Base-by-base conservation (phyloP, 2,888 invertebrate genomes). In the Litoditis marina region DNA sequence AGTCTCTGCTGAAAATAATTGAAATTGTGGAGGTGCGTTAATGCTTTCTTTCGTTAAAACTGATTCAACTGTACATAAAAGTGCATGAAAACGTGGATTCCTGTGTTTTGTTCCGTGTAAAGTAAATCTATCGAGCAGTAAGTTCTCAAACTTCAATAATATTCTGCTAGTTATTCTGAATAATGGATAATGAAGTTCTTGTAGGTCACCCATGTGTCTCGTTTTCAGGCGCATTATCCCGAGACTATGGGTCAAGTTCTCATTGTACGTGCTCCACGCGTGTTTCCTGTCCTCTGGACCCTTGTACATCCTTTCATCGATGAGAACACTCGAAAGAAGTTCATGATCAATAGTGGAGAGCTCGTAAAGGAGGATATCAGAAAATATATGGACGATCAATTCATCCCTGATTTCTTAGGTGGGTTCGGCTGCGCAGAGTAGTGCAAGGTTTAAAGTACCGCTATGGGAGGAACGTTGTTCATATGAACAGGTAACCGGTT, bases 201-300 rank as follows among this genome's bases (percentile, higher is more conserved):
- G 11, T 36, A 36, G 39, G n/a, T n/a, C n/a, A n/a, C n/a, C n/a
- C n/a, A n/a, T n/a, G n/a, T n/a, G 16, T 32, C 19, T 53, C n/a
- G 19, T 56, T 42, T 56, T 32, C 32, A 63, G 55, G 66, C 68
- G 2, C 65, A 70, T 46, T 73, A 71, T 56, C 70, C 69, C 30
- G 69, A 66, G 46, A 72, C 68, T 5, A 69, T 75, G 77, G 71
- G 69, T 39, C 52, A 39, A 49, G 91, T 94, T 66, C 87, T 94
- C 63, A 91, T 94, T 62, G 91, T 93, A 49, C 87, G 93, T 50
- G 94, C 94, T 13, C 94, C 94, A 0, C 87, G 94, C 69, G 92
- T 94, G 53, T 94, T 94, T 84, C 94, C 94, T 4, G 92, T 94
- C 60, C 86, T 94, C 39, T 94, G 94, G 94, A 94, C 94, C 0